Percentiles rank a stretch among this genome's conserved stretches.
Conservation (phyloP, 2,797 vertebrate genomes). For the Columba guinea region DNA sequence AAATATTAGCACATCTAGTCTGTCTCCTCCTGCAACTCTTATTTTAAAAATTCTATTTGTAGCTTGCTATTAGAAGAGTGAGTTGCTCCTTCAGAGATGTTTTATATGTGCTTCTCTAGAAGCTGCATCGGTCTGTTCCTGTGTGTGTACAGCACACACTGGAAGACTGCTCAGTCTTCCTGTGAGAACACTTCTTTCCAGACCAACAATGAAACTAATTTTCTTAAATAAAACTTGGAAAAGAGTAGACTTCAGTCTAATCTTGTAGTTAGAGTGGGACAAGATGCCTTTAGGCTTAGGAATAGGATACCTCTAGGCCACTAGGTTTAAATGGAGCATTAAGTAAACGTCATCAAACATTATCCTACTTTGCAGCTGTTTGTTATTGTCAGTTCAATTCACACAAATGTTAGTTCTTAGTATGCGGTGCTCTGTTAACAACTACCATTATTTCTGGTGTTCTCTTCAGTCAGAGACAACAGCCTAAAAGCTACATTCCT, state of each 20-base stretch:
- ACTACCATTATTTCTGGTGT: not conserved
- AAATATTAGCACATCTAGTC: not conserved
- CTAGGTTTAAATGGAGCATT: not conserved
- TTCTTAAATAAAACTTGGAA: not conserved
- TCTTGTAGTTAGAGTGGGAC: not conserved
- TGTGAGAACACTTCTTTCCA: not conserved
- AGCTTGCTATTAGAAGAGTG: not conserved
- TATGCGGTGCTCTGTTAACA: not conserved
- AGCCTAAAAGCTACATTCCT: not conserved
- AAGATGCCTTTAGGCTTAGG: not conserved
- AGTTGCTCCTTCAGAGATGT: not conserved
- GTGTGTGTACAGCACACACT: not conserved
- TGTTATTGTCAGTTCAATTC: not conserved
- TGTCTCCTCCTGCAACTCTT: not conserved
- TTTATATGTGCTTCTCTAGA: not conserved
- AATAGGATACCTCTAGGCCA: not conserved
- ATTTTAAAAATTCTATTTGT: not conserved
- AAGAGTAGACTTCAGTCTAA: not conserved
- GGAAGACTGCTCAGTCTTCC: not conserved
- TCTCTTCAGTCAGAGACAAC: not conserved
- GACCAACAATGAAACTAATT: not conserved
- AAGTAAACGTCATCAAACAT: not conserved
- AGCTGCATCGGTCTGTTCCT: not conserved
- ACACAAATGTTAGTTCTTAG: not conserved
- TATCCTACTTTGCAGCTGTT: not conserved